Evolutionary conservation across 2,797 vertebrate species (phyloP).

Genomic region (Hyperoplus lanceolatus): DNA sequence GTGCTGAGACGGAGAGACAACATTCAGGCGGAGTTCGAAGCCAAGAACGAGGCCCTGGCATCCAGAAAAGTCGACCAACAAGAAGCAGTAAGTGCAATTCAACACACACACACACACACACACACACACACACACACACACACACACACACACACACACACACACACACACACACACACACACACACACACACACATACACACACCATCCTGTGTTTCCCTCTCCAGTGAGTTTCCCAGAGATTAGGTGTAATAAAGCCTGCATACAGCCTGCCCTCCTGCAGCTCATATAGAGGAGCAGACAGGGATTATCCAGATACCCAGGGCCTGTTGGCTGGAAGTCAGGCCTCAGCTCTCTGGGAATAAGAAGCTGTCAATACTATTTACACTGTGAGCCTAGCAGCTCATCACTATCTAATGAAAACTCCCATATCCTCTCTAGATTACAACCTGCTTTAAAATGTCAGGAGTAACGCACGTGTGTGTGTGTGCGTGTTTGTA

Average conservation of each 20-base stretch:
- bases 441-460: conserved; percentile 62
- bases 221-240: conserved; percentile 55
- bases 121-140: background rate
- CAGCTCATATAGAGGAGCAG: conserved; percentile 65
- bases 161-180: background rate
- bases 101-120: conserved; percentile 4
- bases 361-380: conserved; percentile 74
- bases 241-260: conserved; percentile 81
- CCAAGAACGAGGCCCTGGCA: conserved; percentile 88
- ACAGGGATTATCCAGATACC: conserved; percentile 76
- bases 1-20: conserved; percentile 95
- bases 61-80: conserved; percentile 86
- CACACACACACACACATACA: conserved; percentile 1
- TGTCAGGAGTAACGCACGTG: conserved; percentile 62
- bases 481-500: background rate
- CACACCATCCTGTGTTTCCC: background rate
- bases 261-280: conserved; percentile 55
- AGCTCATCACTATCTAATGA: conserved; percentile 72
- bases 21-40: conserved; percentile 93
- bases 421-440: conserved; percentile 60
- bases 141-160: background rate
- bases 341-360: conserved; percentile 57
- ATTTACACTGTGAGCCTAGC: conserved; percentile 55
- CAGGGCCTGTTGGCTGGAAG: conserved; percentile 56
- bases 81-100: conserved; percentile 86